Percentiles rank a stretch among this genome's conserved stretches.
phyloP scores from a whole-genome alignment of 1,140 invertebrate genomes.

The Odontomachus brunneus region DNA sequence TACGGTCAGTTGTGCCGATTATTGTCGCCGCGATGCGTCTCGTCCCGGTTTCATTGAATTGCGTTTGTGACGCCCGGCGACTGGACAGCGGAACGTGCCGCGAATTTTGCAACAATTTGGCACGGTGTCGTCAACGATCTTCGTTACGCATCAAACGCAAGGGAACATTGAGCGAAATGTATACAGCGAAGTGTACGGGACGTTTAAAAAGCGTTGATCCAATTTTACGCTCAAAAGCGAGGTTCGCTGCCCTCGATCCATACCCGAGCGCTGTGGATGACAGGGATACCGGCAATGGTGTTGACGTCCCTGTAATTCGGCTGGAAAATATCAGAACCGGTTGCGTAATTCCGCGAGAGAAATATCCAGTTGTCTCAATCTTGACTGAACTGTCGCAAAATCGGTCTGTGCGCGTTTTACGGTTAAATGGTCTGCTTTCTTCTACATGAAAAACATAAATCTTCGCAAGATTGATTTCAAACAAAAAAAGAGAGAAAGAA shows the following conservation, averaged over 20 bases:
- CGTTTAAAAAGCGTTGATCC: slow-evolving; percentile 74
- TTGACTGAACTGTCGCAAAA: slow-evolving; percentile 42
- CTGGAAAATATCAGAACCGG: slow-evolving; percentile 72
- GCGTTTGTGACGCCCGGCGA: slow-evolving; percentile 10
- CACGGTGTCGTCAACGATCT: slow-evolving; percentile 48
- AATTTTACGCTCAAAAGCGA: slow-evolving; percentile 75
- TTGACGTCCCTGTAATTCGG: slow-evolving; percentile 75
- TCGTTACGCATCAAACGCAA: slow-evolving; percentile 58
- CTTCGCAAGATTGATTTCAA: no score
- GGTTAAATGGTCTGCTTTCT: not conserved
- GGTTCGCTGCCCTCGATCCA: slow-evolving; percentile 65
- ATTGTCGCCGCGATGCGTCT: not conserved
- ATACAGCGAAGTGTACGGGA: slow-evolving; percentile 62
- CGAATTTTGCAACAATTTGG: slow-evolving; percentile 55
- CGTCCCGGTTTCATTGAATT: slow-evolving; percentile 5
- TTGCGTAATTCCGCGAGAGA: slow-evolving; percentile 65
- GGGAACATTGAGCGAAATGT: slow-evolving; percentile 54
- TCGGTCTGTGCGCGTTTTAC: slow-evolving; percentile 13
- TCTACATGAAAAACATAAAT: no score
- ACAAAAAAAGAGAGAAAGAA: no score
- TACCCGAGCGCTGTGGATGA: slow-evolving; percentile 68
- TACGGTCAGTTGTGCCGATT: slow-evolving; percentile 10
- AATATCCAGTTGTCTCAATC: slow-evolving; percentile 60
- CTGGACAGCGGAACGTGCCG: slow-evolving; percentile 26
- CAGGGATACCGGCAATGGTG: slow-evolving; percentile 70